Evolutionary conservation across 2,888 invertebrate species (phyloP).

Genomic region (Campopleginae sp.): DNA sequence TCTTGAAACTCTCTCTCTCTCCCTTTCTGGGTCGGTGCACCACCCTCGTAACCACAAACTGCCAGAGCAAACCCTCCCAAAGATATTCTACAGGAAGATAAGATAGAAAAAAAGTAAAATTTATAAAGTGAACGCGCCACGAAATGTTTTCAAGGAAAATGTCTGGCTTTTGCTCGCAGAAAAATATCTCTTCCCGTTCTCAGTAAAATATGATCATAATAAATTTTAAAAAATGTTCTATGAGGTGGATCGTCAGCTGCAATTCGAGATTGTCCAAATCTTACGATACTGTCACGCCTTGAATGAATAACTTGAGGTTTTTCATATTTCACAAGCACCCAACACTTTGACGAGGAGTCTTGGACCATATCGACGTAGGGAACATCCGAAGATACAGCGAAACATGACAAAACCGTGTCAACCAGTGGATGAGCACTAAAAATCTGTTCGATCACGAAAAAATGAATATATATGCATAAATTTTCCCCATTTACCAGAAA

Average conservation of each 20-base stretch:
- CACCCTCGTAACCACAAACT: constrained; percentile 32
- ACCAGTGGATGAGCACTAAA: not conserved
- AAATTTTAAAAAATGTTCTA: not conserved
- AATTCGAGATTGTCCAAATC: not conserved
- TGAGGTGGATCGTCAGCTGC: not conserved
- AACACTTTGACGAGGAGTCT: not conserved
- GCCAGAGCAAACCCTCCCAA: constrained; percentile 13
- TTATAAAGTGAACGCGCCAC: constrained; percentile 11
- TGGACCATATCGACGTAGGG: not conserved
- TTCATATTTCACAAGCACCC: not conserved
- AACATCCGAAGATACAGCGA: not conserved
- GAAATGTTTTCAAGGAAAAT: not conserved
- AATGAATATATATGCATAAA: not conserved
- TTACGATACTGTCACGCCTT: not conserved
- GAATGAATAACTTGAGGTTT: not conserved
- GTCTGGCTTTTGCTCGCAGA: constrained; percentile 14
- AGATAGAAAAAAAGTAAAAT: constrained; percentile 10
- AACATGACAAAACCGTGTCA: not conserved
- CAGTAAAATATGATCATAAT: not conserved
- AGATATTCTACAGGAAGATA: not conserved
- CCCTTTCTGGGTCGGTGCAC: not conserved
- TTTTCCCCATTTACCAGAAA: not conserved
- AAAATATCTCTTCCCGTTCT: not conserved
- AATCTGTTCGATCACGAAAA: not conserved
- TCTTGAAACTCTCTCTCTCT: not conserved